A percentile compares a stretch with the other conserved stretches of the same genome.
Conservation (phyloP, 2,113 vertebrate genomes). For the Amblyopsis rosae region DNA sequence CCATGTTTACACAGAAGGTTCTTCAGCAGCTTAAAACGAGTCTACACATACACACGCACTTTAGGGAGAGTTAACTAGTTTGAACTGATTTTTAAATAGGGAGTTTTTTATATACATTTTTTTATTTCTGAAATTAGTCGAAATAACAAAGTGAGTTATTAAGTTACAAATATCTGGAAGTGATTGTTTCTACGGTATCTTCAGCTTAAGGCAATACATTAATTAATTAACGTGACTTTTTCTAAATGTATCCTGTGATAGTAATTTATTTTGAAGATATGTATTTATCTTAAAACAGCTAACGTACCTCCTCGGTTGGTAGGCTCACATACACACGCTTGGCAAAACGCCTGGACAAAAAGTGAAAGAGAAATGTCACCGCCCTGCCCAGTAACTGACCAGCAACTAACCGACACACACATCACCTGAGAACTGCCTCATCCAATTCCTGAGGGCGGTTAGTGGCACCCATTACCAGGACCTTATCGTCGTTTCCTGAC, state of each 20-base stretch:
- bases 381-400: neutral
- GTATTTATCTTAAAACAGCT: neutral
- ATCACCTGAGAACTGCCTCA: conserved; percentile 93
- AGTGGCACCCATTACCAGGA: conserved; percentile 98
- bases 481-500: conserved; percentile 88
- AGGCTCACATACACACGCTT: conserved; percentile 94
- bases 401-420: neutral
- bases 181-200: too few species aligned
- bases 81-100: too few species aligned
- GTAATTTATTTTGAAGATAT: neutral
- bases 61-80: neutral
- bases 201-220: too few species aligned
- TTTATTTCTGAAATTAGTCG: too few species aligned
- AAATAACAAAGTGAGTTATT: too few species aligned
- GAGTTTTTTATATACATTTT: too few species aligned
- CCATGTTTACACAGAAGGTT: conserved; percentile 93
- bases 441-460: conserved; percentile 98
- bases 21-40: conserved; percentile 85
- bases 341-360: conserved; percentile 85
- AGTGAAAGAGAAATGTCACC: neutral
- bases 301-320: conserved; percentile 82
- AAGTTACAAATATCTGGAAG: too few species aligned
- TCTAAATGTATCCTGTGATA: conserved; percentile 6
- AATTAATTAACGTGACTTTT: too few species aligned
- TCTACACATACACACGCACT: conserved; percentile 58